Evolutionary conservation across 2,888 invertebrate species (phyloP), one percentile per base, ranked within the genome.

Genomic region (Nemapogon koenigi): DNA sequence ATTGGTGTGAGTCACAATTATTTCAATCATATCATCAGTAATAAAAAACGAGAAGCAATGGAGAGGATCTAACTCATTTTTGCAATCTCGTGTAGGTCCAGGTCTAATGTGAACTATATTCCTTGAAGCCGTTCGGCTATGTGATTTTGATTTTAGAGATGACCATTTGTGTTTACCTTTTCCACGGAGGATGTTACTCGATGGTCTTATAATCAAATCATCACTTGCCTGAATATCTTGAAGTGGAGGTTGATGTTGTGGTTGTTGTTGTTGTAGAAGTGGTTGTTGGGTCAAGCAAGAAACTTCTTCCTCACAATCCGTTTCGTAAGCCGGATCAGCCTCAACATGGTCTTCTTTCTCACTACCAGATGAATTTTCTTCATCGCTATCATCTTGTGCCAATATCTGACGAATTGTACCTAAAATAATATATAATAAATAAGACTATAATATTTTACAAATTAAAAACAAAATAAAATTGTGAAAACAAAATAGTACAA

Each of bases 311-410:
- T 37, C 29, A 29, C 37, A 28, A 28, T 37, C 37, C 17, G 29
- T 37, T 37, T 37, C 29, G 19, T 37, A 37, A 28, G 29, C 37
- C 18, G 37, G 37, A 37, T 37, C 29, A 37, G 37, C 37, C 37
- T 37, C 37, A 35, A 35, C 10, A 11, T 35, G 35, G 35, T n/a
- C n/a, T n/a, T 35, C 35, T 32, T 16, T 10, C 27, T 27, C 25
- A 29, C 11, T 6, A 7, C 14, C 8, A 8, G 29, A 19, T 14
- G 17, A 37, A n/a, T 16, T 22, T n/a, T n/a, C n/a, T 16, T 37
- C 29, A 6, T 37, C 29, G 6, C 29, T 22, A 11, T 37, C n/a
- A 17, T 15, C 18, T 29, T 37, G 4, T 37, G 29, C 27, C 29
- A 37, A 28, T 29, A 37, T n/a, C 10, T 29, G 29, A 29, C 15